phyloP scores from a whole-genome alignment of 2,797 vertebrate species.

The Lophius americanus region DNA sequence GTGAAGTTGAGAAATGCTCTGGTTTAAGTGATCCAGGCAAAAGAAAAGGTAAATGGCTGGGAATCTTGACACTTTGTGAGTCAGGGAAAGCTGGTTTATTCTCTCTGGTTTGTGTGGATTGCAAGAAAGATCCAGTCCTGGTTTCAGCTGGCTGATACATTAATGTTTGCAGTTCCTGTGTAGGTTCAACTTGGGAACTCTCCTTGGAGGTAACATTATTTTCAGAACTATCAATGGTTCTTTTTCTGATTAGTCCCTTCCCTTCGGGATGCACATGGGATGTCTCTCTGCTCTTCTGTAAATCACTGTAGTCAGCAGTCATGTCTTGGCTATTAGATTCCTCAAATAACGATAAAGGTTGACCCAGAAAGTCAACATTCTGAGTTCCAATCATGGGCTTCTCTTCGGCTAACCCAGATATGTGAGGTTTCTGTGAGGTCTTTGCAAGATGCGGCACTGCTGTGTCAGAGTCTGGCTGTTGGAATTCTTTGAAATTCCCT shows the following conservation, averaged over 20 bases:
- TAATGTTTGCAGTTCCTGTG: slow-evolving; percentile 25
- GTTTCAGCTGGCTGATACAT: slow-evolving; percentile 38
- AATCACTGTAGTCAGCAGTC: slow-evolving; percentile 73
- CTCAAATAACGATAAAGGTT: slow-evolving; percentile 35
- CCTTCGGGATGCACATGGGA: slow-evolving; percentile 30
- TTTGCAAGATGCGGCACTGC: slow-evolving; percentile 12
- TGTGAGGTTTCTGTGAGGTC: slow-evolving; percentile 29
- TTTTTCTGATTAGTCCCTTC: slow-evolving; percentile 12
- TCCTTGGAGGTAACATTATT: slow-evolving; percentile 21
- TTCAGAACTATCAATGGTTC: slow-evolving; percentile 18
- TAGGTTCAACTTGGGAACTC: slow-evolving; percentile 17
- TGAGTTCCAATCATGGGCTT: slow-evolving; percentile 36
- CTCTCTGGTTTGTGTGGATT: slow-evolving; percentile 31
- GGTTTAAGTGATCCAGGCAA: slow-evolving; percentile 36
- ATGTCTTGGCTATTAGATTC: slow-evolving; percentile 63
- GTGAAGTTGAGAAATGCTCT: slow-evolving; percentile 26
- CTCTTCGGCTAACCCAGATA: slow-evolving; percentile 18
- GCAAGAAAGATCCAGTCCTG: slow-evolving; percentile 25
- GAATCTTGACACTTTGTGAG: slow-evolving; percentile 7
- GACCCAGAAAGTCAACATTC: slow-evolving; percentile 44
- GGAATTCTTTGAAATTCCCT: slow-evolving; percentile 40
- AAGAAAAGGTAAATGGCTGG: slow-evolving; percentile 33
- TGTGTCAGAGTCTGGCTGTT: slow-evolving; percentile 31
- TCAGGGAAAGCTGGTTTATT: slow-evolving; percentile 24
- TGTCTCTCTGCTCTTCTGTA: slow-evolving; percentile 46